Percentiles rank a stretch among this genome's conserved stretches.
Conservation (phyloP, 2,888 invertebrate genomes). For the Stomorhina lunata region DNA sequence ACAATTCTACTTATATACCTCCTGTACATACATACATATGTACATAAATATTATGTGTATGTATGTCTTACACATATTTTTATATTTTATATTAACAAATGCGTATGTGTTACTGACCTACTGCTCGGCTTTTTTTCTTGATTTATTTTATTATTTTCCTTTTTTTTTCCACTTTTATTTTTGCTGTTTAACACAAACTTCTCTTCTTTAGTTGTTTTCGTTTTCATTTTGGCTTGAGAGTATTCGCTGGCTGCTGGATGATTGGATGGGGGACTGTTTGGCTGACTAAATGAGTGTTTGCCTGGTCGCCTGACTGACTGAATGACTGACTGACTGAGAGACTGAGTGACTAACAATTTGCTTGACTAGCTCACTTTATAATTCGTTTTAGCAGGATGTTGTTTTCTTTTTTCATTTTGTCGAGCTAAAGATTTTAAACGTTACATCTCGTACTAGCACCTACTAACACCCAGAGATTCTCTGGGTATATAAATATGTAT, state of each 20-base stretch:
- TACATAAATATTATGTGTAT: background rate
- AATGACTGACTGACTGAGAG: constrained; percentile 12
- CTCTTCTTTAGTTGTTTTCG: constrained; percentile 27
- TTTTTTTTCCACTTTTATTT: constrained; percentile 9
- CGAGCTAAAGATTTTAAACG: background rate
- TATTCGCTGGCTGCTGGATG: constrained; percentile 34
- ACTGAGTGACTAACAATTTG: constrained; percentile 3
- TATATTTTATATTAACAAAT: constrained; percentile 33
- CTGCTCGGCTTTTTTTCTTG: constrained; percentile 56
- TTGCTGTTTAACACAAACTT: constrained; percentile 3
- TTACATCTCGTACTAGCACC: background rate
- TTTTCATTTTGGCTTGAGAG: constrained; percentile 52
- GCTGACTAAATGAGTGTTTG: background rate
- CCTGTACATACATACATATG: background rate
- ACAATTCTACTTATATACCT: too few species aligned
- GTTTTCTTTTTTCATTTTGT: background rate
- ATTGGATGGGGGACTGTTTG: constrained; percentile 5
- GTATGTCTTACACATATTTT: background rate
- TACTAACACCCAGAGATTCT: background rate
- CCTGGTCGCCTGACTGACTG: background rate
- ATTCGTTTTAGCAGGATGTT: constrained; percentile 35
- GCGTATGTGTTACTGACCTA: constrained; percentile 65
- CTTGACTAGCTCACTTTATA: constrained; percentile 34
- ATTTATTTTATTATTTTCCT: constrained; percentile 5
- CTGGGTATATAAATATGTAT: background rate